Evolutionary conservation across 2,113 vertebrate species (phyloP).

Genomic region (Ictalurus furcatus): DNA sequence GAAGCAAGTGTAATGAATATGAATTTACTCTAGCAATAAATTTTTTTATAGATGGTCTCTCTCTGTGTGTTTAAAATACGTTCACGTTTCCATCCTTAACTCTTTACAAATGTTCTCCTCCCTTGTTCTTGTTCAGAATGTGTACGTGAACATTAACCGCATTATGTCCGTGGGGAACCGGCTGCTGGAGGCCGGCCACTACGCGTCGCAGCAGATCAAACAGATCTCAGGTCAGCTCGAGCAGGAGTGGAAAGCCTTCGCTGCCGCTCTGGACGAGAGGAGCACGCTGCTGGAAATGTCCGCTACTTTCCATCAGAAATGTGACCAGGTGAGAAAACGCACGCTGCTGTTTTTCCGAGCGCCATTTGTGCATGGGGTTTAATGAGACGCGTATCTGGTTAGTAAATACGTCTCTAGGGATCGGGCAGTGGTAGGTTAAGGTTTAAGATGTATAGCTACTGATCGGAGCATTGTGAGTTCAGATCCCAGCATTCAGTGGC

Average conservation of each 20-base stretch:
- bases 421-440: not conserved
- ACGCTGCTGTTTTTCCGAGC: not conserved
- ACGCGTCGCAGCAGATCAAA: constrained; percentile 96
- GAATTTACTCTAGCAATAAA: not conserved
- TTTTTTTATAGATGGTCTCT: not conserved
- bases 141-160: constrained; percentile 98
- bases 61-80: not conserved
- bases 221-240: constrained; percentile 96
- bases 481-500: not conserved
- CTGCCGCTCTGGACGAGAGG: constrained; percentile 93
- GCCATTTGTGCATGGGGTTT: not conserved
- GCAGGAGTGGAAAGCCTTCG: constrained; percentile 97
- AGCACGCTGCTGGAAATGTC: constrained; percentile 98
- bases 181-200: constrained; percentile 94
- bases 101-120: not conserved
- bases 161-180: constrained; percentile 98
- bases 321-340: constrained; percentile 83
- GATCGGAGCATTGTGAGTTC: not conserved
- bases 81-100: not conserved
- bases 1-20: not conserved
- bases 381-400: not conserved
- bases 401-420: not conserved
- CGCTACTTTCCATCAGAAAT: constrained; percentile 94
- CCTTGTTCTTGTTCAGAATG: constrained; percentile 76
- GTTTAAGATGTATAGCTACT: not conserved